Base-by-base conservation (phyloP, 2,888 invertebrate species). In the Argyra leucocephala region DNA sequence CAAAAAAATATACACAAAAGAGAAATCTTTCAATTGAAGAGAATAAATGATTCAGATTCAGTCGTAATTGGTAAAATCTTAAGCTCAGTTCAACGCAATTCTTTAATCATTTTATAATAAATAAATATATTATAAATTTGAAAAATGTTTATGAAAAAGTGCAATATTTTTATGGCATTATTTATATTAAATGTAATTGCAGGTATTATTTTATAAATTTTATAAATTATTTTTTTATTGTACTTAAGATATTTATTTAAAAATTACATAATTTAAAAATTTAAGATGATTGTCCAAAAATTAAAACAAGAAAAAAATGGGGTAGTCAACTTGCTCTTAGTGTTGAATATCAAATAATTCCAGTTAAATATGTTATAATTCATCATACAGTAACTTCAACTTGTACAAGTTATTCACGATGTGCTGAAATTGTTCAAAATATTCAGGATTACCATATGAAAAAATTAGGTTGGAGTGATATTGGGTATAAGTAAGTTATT, bases 301-400 rank as follows among this genome's bases (percentile, higher is more conserved):
- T 87, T 12, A 79, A 87, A 21, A 75, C 80, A 1, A 83, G 83
- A 71, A 75, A 76, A 0, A 78, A 83, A 63, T 89, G 89, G 89
- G 84, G 82, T n/a, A 86, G 82, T 0, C 74, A 80, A 62, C 73
- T 73, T 1, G 77, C 85, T 0, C 70, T 71, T 4, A 76, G 78
- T 7, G 76, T 86, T 5, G 80, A 83, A 65, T 88, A 87, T 72
- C 79, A 85, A 26, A 78, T 82, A 1, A 74, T 84, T n/a, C 86
- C 86, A 0, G 76, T 86, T 2, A 76, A 79, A 59, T 81, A 82
- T 68, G 85, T 84, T 57, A 74, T 86, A 66, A 82, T 86, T 63
- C 83, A 84, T 73, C 85, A 86, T 69, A 85, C 86, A 0, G 84
- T 78, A 1, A 82, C 83, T 0, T 67, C 74, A 0, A 74, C 76